Percentiles rank a stretch among this genome's conserved stretches.
These are phyloP conservation scores for Entomyzon cyanotis DNA, from an alignment of 2,113 vertebrate genomes.

Conservation along the genomic window DNA sequence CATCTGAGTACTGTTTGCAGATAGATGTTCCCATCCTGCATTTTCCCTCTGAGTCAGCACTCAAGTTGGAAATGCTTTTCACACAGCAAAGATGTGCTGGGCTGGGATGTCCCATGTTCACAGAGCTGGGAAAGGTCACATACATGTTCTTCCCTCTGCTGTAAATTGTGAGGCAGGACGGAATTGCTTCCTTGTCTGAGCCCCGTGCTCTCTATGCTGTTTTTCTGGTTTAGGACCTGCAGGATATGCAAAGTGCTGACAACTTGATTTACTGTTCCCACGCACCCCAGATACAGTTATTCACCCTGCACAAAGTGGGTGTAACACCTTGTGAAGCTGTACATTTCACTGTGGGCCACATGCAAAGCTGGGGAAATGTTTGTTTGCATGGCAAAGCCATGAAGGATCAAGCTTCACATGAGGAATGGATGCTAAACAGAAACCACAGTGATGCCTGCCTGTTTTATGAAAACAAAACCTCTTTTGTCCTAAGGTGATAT, in stretches of 20 bases:
- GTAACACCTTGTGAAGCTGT: neutral
- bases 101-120: fast-evolving
- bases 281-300: neutral
- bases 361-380: neutral
- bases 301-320: neutral
- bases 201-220: neutral
- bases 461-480: neutral
- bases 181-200: neutral
- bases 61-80: neutral
- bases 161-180: neutral
- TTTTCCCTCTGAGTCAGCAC: neutral
- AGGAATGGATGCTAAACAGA: neutral
- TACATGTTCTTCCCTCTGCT: neutral
- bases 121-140: neutral
- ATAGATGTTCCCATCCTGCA: neutral
- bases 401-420: neutral
- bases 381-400: neutral
- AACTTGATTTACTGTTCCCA: neutral
- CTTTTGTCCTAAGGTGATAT: neutral
- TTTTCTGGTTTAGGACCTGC: neutral
- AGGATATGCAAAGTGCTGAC: neutral
- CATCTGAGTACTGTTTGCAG: neutral
- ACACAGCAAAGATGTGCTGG: neutral
- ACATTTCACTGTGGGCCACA: neutral
- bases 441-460: neutral